phyloP scores from a whole-genome alignment of 1,140 invertebrate species.

The Cydia pomonella region DNA sequence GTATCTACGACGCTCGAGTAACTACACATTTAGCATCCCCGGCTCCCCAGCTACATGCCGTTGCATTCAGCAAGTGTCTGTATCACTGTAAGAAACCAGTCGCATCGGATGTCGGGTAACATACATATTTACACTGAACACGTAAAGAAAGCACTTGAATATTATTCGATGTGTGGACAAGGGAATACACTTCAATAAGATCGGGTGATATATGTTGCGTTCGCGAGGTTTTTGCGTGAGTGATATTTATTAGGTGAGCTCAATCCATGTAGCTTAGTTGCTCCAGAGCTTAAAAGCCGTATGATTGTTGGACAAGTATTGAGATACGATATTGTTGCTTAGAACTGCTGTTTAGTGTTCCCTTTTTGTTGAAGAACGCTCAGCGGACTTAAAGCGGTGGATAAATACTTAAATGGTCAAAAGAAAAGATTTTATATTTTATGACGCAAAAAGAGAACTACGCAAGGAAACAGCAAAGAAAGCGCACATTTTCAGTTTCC shows the following conservation, averaged over 20 bases:
- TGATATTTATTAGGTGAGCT: conserved; percentile 30
- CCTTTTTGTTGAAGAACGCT: conserved; percentile 4
- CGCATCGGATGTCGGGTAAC: conserved; percentile 14
- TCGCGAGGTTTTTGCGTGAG: conserved; percentile 14
- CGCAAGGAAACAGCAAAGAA: not conserved
- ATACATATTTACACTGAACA: conserved; percentile 27
- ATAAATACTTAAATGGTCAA: not conserved
- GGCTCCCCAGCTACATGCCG: no score
- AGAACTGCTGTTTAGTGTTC: not conserved
- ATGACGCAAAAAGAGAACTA: not conserved
- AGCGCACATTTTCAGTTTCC: not conserved
- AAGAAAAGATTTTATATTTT: not conserved
- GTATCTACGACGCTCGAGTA: no score
- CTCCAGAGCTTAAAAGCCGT: not conserved
- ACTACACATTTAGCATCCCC: no score
- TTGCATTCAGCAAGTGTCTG: conserved; percentile 14
- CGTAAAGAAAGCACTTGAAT: conserved; percentile 29
- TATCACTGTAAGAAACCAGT: conserved; percentile 28
- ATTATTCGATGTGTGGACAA: conserved; percentile 28
- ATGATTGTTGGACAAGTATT: not conserved
- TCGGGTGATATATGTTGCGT: not conserved
- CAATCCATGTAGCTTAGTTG: conserved; percentile 23
- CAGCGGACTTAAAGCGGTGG: not conserved
- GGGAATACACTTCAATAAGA: conserved; percentile 20
- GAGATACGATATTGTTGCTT: not conserved